Base-by-base conservation (phyloP, 2,797 vertebrate species). In the Mus minutoides region DNA sequence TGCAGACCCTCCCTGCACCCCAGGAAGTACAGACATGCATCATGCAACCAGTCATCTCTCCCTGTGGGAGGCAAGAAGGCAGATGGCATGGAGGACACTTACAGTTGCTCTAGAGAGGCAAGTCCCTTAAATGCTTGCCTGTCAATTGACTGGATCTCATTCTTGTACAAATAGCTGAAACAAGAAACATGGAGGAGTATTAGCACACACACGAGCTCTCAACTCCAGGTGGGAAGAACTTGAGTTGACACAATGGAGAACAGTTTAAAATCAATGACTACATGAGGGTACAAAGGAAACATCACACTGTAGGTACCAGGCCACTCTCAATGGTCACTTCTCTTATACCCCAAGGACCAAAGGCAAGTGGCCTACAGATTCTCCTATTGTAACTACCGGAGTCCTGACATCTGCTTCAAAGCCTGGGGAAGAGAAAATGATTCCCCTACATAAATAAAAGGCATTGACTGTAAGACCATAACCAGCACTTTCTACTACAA, bases 111-210 rank as follows among this genome's bases (percentile, higher is more conserved):
- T 98, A 99, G 99, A 99, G 99, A 99, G 99, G 99, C 99, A 99
- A 99, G 99, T 98, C 99, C 99, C 99, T 99, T 99, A 99, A 99
- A 99, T 97, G 99, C 99, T 99, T 99, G 99, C 99, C 99, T 99
- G 99, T 99, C 99, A 99, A 99, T 99, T 99, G 99, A 99, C 99
- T 99, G 99, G 99, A 99, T 99, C 99, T 99, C 99, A 99, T 99
- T 99, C 99, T 99, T 99, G 99, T 99, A 99, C 99, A 99, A 99
- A 99, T 99, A 99, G 99, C 99, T 99, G 99, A 98, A 99, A 99
- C 98, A 99, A 99, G 99, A 99, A 99, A 99, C 98, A 99, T 98
- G 99, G 98, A 99, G 98, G 98, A 98, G 98, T 98, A 98, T 99
- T 99, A 99, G 99, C 98, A 98, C 98, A 98, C 98, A 98, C 98